These are phyloP conservation scores for Cyclargus thomasi DNA, from an alignment of 1,140 invertebrate genomes.

Conservation along the genomic window DNA sequence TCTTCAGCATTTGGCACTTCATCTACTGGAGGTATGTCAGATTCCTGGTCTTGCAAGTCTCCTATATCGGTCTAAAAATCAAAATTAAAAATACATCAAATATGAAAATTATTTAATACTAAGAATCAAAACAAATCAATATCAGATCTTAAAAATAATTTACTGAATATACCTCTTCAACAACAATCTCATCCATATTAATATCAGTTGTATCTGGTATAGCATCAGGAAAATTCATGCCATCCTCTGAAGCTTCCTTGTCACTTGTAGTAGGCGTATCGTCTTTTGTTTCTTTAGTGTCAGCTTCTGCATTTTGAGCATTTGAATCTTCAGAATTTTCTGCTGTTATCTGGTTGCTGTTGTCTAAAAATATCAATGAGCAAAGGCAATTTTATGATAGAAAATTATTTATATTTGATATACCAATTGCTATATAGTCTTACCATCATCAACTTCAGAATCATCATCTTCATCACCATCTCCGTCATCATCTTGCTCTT, in stretches of 20 bases:
- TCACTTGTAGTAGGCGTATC: conserved; percentile 11
- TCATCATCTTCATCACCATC: conserved; percentile 66
- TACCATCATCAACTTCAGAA: conserved; percentile 53
- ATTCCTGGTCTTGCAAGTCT: neutral
- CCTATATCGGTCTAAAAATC: neutral
- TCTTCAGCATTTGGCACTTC: neutral
- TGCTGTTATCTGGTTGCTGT: conserved; percentile 50
- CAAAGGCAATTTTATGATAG: too few relatives aligned
- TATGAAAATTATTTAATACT: too few relatives aligned
- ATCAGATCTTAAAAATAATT: neutral
- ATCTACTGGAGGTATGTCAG: neutral
- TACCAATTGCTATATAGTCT: conserved; percentile 15
- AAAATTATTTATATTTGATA: too few relatives aligned
- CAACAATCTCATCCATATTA: neutral
- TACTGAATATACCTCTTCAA: neutral
- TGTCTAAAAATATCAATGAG: conserved; percentile 36
- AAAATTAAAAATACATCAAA: neutral
- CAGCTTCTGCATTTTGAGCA: conserved; percentile 38
- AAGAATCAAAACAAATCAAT: too few relatives aligned
- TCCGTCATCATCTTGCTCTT: conserved; percentile 55
- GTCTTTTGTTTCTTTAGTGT: conserved; percentile 25
- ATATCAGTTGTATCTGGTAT: conserved; percentile 15
- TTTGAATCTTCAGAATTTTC: conserved; percentile 61
- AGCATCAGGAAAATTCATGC: neutral
- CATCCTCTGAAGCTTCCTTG: conserved; percentile 12